Percentiles rank a stretch among this genome's conserved stretches.
phyloP scores from a whole-genome alignment of 2,888 invertebrate genomes.

The Melanostoma mellinum region DNA sequence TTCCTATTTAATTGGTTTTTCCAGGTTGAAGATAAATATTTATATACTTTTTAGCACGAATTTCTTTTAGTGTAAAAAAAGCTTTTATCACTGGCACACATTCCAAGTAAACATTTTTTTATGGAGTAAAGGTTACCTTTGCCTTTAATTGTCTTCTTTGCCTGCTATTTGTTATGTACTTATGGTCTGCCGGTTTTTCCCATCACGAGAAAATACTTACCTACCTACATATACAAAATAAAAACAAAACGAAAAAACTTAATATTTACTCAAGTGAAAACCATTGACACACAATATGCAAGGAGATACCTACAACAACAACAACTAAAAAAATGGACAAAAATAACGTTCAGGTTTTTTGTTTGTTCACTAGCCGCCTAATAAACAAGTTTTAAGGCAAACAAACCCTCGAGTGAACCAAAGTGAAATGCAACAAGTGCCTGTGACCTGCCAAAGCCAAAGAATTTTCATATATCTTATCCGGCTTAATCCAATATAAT shows the following conservation, averaged over 20 bases:
- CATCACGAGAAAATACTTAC: constrained; percentile 17
- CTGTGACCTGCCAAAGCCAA: background rate
- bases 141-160: constrained; percentile 12
- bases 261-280: constrained; percentile 60
- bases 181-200: constrained; percentile 51
- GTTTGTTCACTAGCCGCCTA: background rate
- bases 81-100: background rate
- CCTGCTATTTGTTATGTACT: constrained; percentile 4
- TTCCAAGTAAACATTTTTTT: constrained; percentile 10
- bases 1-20: too few relatives aligned
- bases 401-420: constrained; percentile 2
- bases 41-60: too few relatives aligned
- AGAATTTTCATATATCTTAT: constrained; percentile 38
- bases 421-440: constrained; percentile 51
- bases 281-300: constrained; percentile 50
- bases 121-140: too few relatives aligned
- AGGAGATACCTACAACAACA: too few relatives aligned
- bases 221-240: background rate
- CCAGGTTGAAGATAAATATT: too few relatives aligned
- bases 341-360: constrained; percentile 4
- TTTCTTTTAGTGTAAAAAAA: too few relatives aligned
- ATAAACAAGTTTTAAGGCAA: constrained; percentile 20
- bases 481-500: constrained; percentile 51
- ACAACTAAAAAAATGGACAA: too few relatives aligned
- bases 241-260: background rate